These are phyloP conservation scores for Oligia latruncula DNA, from an alignment of 2,888 invertebrate species.

Conservation along the genomic window DNA sequence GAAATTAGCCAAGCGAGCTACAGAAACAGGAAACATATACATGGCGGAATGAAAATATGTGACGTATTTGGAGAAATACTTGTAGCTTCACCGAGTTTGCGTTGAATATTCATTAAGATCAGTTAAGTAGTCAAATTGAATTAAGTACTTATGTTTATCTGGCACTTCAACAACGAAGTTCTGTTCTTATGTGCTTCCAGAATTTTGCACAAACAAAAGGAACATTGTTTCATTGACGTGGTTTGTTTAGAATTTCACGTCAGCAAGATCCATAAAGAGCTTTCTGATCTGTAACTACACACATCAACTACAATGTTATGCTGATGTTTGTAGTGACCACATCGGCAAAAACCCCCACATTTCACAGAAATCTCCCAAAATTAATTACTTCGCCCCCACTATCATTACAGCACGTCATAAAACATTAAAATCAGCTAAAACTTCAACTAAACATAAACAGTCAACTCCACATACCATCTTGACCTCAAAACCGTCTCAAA, in stretches of 20 bases:
- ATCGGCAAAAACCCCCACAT: background rate
- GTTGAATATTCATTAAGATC: constrained; percentile 21
- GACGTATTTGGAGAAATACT: constrained; percentile 36
- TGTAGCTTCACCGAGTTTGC: constrained; percentile 3
- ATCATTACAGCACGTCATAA: constrained; percentile 28
- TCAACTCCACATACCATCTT: constrained; percentile 58
- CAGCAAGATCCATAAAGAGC: background rate
- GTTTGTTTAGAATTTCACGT: no score
- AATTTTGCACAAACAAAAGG: background rate
- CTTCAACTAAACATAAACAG: constrained; percentile 49
- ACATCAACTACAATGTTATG: background rate
- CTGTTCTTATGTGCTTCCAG: background rate
- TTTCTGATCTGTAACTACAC: no score
- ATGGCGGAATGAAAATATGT: constrained; percentile 55
- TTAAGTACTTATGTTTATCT: no score
- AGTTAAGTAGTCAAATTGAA: background rate
- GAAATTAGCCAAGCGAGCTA: constrained; percentile 58
- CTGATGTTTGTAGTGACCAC: background rate
- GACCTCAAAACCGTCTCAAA: constrained; percentile 65
- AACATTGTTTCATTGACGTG: background rate
- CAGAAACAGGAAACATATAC: constrained; percentile 53
- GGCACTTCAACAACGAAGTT: background rate
- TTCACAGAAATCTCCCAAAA: constrained; percentile 18
- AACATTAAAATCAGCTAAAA: constrained; percentile 43
- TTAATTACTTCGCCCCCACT: constrained; percentile 5